Conservation (phyloP, 1,140 invertebrate species). For the Rhyzopertha dominica region DNA sequence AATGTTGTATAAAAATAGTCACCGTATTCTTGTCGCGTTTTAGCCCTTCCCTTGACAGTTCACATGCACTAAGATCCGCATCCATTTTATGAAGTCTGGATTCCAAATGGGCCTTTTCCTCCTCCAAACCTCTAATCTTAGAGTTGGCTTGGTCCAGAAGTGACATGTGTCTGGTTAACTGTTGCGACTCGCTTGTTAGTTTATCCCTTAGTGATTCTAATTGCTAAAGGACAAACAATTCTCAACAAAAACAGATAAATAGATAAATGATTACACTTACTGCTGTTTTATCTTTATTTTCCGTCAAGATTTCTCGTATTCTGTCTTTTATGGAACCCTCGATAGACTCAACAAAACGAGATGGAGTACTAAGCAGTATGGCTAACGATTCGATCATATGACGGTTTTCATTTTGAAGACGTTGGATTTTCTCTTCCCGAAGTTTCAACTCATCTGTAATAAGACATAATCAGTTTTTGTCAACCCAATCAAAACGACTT, state of each 20-base stretch:
- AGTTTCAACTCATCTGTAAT: constrained; percentile 61
- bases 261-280: constrained; percentile 47
- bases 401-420: constrained; percentile 59
- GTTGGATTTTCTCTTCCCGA: constrained; percentile 62
- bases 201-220: constrained; percentile 65
- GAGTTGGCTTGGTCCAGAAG: constrained; percentile 57
- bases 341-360: constrained; percentile 66
- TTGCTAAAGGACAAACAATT: constrained; percentile 52
- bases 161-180: constrained; percentile 59
- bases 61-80: constrained; percentile 59
- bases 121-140: constrained; percentile 60
- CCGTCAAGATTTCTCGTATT: constrained; percentile 65
- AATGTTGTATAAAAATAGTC: too few relatives aligned
- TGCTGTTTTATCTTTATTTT: constrained; percentile 67
- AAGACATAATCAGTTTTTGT: neutral
- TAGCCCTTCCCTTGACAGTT: constrained; percentile 58
- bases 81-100: constrained; percentile 66
- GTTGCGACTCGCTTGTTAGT: constrained; percentile 56
- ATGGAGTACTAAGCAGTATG: constrained; percentile 61
- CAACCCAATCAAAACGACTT: neutral
- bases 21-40: constrained; percentile 63
- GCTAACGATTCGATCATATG: constrained; percentile 62
- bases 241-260: neutral
- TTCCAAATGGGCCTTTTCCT: constrained; percentile 62
- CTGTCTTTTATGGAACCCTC: constrained; percentile 71